Evolutionary conservation across 2,888 invertebrate species (phyloP).

Genomic region (Tricholauxania praeusta): DNA sequence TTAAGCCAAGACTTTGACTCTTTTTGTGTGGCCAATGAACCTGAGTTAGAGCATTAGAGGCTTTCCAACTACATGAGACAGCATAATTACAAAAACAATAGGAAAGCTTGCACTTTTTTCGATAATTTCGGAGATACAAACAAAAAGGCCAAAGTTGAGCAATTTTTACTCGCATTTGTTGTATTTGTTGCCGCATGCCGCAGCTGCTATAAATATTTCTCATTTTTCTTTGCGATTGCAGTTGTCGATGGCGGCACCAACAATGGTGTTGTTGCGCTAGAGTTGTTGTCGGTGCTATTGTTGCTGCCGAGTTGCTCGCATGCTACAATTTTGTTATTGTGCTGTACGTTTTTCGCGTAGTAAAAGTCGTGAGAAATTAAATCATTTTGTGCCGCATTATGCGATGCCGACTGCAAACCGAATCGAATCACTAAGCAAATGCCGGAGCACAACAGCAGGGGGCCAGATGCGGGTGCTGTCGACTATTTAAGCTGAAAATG

Average conservation of each 20-base stretch:
- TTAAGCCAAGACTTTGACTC: no score
- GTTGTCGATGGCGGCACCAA: neutral
- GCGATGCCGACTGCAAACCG: no score
- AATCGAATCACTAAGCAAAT: no score
- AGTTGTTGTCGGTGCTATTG: neutral
- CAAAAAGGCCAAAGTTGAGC: conserved; percentile 38
- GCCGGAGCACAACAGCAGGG: no score
- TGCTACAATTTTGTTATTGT: conserved; percentile 22
- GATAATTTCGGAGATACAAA: conserved; percentile 15
- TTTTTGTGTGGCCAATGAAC: conserved; percentile 37
- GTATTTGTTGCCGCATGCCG: neutral
- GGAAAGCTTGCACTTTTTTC: conserved; percentile 37
- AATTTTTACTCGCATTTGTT: conserved; percentile 6
- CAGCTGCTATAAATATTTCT: conserved; percentile 23
- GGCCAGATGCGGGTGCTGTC: conserved; percentile 4
- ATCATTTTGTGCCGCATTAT: conserved; percentile 12
- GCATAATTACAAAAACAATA: conserved; percentile 8
- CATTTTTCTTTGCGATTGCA: conserved; percentile 14
- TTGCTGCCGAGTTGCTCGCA: neutral
- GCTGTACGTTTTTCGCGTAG: conserved; percentile 9
- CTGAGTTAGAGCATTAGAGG: neutral
- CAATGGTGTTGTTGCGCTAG: neutral
- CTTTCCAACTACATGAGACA: neutral
- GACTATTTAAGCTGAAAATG: neutral
- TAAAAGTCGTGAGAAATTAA: conserved; percentile 31